Conservation (phyloP, 1,140 invertebrate species). For the Triops longicaudatus region DNA sequence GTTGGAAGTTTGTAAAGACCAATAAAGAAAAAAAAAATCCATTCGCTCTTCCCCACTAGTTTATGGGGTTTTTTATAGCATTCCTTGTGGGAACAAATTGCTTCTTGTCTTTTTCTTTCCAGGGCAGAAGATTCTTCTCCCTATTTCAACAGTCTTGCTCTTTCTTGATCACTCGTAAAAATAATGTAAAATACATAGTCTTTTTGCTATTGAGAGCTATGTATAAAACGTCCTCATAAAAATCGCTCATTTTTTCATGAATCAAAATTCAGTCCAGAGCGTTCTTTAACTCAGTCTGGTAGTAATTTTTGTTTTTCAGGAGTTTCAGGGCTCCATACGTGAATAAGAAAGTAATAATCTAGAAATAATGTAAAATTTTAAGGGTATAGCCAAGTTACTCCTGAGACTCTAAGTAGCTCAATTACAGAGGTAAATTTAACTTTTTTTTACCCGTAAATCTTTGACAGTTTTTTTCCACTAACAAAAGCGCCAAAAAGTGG, state of each 20-base stretch:
- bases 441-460: too few relatives aligned
- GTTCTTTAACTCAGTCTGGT: too few relatives aligned
- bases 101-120: neutral
- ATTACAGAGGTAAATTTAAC: too few relatives aligned
- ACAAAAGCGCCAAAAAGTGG: neutral
- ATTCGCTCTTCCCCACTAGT: neutral
- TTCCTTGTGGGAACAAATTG: conserved; percentile 8
- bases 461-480: neutral
- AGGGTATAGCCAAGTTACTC: neutral
- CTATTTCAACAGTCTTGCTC: neutral
- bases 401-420: neutral
- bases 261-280: neutral
- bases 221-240: too few relatives aligned
- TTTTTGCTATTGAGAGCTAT: neutral
- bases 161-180: neutral
- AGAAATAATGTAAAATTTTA: neutral
- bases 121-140: neutral
- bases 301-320: too few relatives aligned
- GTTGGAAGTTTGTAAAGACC: neutral
- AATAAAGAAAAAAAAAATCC: neutral
- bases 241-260: too few relatives aligned
- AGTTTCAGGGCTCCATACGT: too few relatives aligned
- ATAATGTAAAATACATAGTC: neutral
- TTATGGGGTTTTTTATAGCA: neutral
- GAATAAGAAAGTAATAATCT: neutral